Percentiles rank a stretch among this genome's conserved stretches.
These are phyloP conservation scores for Synaphobranchus kaupii DNA, from an alignment of 2,797 vertebrate genomes.

Conservation along the genomic window DNA sequence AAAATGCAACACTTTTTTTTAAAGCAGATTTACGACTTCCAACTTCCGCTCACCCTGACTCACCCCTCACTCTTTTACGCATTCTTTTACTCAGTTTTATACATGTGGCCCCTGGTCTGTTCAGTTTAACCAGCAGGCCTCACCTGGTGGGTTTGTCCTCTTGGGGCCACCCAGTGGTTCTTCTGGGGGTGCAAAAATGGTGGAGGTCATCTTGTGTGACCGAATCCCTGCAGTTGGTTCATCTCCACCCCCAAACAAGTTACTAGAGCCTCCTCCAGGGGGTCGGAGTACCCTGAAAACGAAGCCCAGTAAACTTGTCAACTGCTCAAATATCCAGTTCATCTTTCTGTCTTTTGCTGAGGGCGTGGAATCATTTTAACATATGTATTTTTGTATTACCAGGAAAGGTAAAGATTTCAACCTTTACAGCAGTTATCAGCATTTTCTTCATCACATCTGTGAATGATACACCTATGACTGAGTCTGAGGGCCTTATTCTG, in stretches of 20 bases:
- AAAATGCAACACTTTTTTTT: too few species aligned
- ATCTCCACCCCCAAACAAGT: conserved; percentile 82
- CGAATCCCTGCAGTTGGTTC: conserved; percentile 72
- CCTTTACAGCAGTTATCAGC: not conserved
- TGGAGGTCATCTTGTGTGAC: conserved; percentile 82
- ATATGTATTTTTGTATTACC: not conserved
- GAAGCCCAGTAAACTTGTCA: conserved; percentile 10
- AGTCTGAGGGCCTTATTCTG: not conserved
- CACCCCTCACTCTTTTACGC: too few species aligned
- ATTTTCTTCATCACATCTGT: not conserved
- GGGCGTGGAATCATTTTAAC: not conserved
- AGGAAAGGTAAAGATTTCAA: too few species aligned
- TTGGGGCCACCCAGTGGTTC: conserved; percentile 75
- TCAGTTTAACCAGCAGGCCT: conserved; percentile 38
- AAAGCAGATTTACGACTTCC: too few species aligned
- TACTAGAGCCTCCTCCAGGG: conserved; percentile 86
- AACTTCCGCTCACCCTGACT: too few species aligned
- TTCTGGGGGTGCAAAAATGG: conserved; percentile 82
- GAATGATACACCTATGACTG: not conserved
- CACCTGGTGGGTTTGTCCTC: conserved; percentile 93
- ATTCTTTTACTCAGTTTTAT: too few species aligned
- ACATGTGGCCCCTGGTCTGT: not conserved
- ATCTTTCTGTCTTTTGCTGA: not conserved
- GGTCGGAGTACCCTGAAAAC: conserved; percentile 82
- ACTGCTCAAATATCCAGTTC: not conserved